Evolutionary conservation across 1,140 invertebrate species (phyloP).

Genomic region (Bombus picipes): DNA sequence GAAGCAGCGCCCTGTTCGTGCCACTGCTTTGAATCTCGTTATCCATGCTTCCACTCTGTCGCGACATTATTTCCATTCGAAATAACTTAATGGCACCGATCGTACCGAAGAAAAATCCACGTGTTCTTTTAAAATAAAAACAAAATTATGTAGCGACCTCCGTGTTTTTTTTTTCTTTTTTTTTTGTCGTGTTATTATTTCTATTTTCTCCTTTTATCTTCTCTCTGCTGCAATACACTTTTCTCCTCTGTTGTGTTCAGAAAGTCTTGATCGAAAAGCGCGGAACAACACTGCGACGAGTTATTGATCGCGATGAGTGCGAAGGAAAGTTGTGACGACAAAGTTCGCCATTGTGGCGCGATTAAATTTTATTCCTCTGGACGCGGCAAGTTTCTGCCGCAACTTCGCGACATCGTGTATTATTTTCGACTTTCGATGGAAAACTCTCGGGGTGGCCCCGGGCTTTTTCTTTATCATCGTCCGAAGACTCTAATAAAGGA

Average conservation of each 20-base stretch:
- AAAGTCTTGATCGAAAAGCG: neutral
- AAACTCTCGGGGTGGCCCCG: neutral
- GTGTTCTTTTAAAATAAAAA: neutral
- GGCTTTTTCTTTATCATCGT: constrained; percentile 26
- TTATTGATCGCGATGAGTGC: constrained; percentile 44
- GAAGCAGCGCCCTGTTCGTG: neutral
- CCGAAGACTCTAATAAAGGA: constrained; percentile 26
- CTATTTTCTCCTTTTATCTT: neutral
- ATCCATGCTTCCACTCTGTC: constrained; percentile 13
- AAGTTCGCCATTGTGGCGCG: constrained; percentile 22
- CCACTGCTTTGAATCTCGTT: constrained; percentile 16
- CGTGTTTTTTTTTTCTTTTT: neutral
- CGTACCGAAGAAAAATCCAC: neutral
- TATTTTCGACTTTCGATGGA: constrained; percentile 38
- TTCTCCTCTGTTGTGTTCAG: neutral
- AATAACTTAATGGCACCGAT: constrained; percentile 31
- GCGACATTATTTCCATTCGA: constrained; percentile 21
- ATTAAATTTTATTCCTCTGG: constrained; percentile 34
- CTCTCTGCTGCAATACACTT: neutral
- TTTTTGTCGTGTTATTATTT: neutral
- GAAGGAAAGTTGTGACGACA: neutral
- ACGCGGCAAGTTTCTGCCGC: constrained; percentile 8
- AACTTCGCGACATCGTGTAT: constrained; percentile 30
- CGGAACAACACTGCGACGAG: neutral
- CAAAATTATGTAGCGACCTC: too few relatives aligned